These are phyloP conservation scores for Yponomeuta plumbellus DNA, from an alignment of 2,888 invertebrate genomes.

Conservation along the genomic window DNA sequence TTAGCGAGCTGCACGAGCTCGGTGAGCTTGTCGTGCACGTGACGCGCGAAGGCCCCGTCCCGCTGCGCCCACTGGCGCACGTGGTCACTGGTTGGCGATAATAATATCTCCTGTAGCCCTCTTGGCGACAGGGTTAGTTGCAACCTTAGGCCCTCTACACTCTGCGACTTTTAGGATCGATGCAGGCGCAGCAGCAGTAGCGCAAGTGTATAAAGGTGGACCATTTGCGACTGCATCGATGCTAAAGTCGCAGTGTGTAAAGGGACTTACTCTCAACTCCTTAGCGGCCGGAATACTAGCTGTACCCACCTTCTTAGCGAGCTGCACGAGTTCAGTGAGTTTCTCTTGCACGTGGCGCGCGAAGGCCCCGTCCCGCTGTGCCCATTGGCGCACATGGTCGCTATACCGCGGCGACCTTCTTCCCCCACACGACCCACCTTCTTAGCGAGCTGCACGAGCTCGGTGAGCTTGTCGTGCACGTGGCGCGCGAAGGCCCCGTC, in stretches of 20 bases:
- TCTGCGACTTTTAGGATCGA: no score
- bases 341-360: conserved; percentile 89
- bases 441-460: conserved; percentile 91
- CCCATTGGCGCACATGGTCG: conserved; percentile 89
- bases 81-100: conserved; percentile 91
- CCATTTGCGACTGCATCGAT: no score
- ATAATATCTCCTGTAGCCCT: conserved; percentile 80
- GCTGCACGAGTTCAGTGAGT: conserved; percentile 88
- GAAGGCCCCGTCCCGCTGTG: conserved; percentile 87
- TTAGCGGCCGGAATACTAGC: no score
- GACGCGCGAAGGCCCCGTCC: conserved; percentile 87
- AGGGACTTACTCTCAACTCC: no score
- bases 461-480: conserved; percentile 89
- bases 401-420: conserved; percentile 90
- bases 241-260: no score
- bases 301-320: conserved; percentile 87
- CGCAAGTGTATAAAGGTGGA: no score
- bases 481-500: conserved; percentile 87
- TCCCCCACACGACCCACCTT: conserved; percentile 82
- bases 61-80: conserved; percentile 88
- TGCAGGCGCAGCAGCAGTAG: no score
- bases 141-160: no score
- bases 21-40: conserved; percentile 88
- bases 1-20: conserved; percentile 92
- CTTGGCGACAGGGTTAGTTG: no score